Evolutionary conservation across 2,888 invertebrate species (phyloP), one percentile per base, ranked within the genome.

Genomic region (Drosophila leonis): DNA sequence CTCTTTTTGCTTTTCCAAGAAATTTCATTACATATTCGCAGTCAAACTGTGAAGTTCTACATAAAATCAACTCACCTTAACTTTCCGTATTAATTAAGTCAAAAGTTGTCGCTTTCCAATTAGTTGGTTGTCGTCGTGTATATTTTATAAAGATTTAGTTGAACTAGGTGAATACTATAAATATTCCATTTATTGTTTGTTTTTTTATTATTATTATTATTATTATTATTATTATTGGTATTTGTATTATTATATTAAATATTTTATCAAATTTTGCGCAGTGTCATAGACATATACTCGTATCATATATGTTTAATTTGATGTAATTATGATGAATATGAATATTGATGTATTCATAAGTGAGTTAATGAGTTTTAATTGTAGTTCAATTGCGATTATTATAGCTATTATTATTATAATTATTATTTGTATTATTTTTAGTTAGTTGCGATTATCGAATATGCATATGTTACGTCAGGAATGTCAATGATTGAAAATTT

Each of bases 81-180:
- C 27, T 59, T 24, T 52, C 46, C 20, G 29, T 46, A 24, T 42
- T 48, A 63, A 59, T 60, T 60, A 44, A 52, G 65, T 63, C 18
- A 49, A 74, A 60, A 52, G 39, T 49, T 49, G 27, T 80, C 60
- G 46, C 57, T 71, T 65, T 82, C 76, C 74, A 77, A 79, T 70
- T 82, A 65, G 73, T 78, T 78, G 44, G 35, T 39, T 59, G 59
- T 56, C 42, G 56, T 56, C 56, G 33, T 66, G 59, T 75, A 64
- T 68, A 66, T 65, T 48, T 49, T 86, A 70, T 74, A 75, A 72
- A 74, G 60, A 75, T 75, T 78, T 69, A 64, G 68, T 80, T 88
- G 62, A 73, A 70, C 76, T 86, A 72, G 59, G 37, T 72, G 78
- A 80, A 70, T 72, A 80, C 65, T 72, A 86, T 61, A 86, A 76